Conservation (phyloP, 2,888 invertebrate species). For the Acanthosepion esculentum region DNA sequence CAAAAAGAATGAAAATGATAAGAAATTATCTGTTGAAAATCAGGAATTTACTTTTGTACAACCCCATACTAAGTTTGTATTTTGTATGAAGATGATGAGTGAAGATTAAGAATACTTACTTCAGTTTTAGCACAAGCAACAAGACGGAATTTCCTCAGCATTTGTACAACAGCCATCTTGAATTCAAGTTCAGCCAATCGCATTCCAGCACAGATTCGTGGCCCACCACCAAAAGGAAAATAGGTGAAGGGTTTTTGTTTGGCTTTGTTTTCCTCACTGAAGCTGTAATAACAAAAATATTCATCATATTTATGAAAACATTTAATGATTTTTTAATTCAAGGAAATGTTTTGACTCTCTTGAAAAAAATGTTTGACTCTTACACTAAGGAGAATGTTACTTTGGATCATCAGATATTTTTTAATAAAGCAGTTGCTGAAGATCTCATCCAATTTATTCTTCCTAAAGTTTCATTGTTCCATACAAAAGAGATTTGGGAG, state of each 20-base stretch:
- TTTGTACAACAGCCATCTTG: conserved; percentile 57
- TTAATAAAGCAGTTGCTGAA: background rate
- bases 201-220: conserved; percentile 59
- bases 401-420: too few relatives aligned
- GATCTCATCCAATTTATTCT: too few relatives aligned
- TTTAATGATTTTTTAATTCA: too few relatives aligned
- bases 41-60: too few relatives aligned
- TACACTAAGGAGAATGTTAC: too few relatives aligned
- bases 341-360: too few relatives aligned
- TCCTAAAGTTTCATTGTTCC: too few relatives aligned
- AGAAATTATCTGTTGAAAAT: too few relatives aligned
- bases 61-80: background rate
- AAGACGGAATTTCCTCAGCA: conserved; percentile 55
- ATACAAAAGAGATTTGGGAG: too few relatives aligned
- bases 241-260: conserved; percentile 51
- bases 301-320: too few relatives aligned
- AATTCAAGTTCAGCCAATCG: conserved; percentile 57
- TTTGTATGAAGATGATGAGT: background rate
- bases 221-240: conserved; percentile 58
- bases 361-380: too few relatives aligned
- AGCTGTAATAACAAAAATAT: background rate
- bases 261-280: background rate
- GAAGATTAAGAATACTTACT: conserved; percentile 49
- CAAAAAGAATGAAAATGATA: too few relatives aligned
- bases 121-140: conserved; percentile 53